These are phyloP conservation scores for Trichogramma evanescens DNA, from an alignment of 2,888 invertebrate genomes.

Conservation along the genomic window DNA sequence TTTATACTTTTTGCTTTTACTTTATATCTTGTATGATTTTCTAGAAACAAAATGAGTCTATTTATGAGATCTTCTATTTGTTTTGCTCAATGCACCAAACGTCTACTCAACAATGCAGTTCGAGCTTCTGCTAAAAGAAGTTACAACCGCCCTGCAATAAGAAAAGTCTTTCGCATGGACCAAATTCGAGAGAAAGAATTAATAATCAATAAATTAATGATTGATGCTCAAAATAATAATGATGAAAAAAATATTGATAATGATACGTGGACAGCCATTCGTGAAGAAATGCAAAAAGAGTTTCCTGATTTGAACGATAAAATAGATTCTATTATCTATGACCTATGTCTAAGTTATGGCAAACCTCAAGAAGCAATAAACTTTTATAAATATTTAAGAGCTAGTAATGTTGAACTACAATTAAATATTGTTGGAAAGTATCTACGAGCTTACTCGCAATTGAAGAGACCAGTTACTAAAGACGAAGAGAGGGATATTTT, in stretches of 20 bases:
- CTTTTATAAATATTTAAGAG: conserved; percentile 55
- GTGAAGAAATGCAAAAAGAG: conserved; percentile 10
- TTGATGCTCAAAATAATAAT: background rate
- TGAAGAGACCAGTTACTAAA: conserved; percentile 40
- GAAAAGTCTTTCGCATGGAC: no score
- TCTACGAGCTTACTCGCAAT: conserved; percentile 48
- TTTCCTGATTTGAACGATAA: conserved; percentile 37
- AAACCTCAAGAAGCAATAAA: conserved; percentile 51
- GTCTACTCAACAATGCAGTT: background rate
- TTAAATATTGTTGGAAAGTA: conserved; percentile 56
- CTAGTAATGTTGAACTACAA: conserved; percentile 50
- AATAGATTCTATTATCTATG: conserved; percentile 57
- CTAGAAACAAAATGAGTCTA: conserved; percentile 4
- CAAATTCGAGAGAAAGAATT: no score
- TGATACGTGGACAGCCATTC: conserved; percentile 10
- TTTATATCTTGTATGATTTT: background rate
- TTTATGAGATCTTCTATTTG: background rate
- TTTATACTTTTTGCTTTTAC: no score
- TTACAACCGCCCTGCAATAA: no score
- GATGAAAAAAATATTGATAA: conserved; percentile 5
- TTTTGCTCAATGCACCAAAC: background rate
- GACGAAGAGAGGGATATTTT: conserved; percentile 54
- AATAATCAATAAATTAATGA: background rate
- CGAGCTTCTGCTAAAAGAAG: no score
- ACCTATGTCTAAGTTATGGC: conserved; percentile 47